A percentile compares a stretch with the other conserved stretches of the same genome.
Conservation (phyloP, 1,140 invertebrate genomes). For the Meloidogyne floridensis region DNA sequence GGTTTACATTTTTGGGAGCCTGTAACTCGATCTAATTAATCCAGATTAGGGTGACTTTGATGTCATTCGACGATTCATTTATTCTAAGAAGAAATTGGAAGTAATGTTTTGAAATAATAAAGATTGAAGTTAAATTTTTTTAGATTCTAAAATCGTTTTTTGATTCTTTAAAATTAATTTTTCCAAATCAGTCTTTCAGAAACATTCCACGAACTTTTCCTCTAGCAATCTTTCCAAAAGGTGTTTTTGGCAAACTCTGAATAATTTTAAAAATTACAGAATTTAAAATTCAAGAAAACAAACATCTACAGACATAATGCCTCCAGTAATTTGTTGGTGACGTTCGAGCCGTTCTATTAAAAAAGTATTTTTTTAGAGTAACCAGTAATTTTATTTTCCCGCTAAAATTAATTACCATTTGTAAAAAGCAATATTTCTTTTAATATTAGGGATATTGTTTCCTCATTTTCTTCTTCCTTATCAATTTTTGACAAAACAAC, state of each 20-base stretch:
- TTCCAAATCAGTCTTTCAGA: not conserved
- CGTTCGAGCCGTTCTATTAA: not conserved
- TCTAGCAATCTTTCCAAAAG: conserved; percentile 17
- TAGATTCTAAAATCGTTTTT: too few relatives aligned
- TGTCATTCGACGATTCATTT: too few relatives aligned
- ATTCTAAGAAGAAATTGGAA: too few relatives aligned
- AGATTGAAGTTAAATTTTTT: too few relatives aligned
- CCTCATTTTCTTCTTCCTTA: conserved; percentile 15
- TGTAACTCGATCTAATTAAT: too few relatives aligned
- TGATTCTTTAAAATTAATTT: not conserved
- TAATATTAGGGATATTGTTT: not conserved
- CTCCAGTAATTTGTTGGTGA: not conserved
- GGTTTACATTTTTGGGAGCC: too few relatives aligned
- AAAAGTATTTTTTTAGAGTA: not conserved
- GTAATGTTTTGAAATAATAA: too few relatives aligned
- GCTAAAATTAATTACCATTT: not conserved
- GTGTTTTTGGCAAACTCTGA: conserved; percentile 17
- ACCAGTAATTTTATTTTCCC: too few relatives aligned
- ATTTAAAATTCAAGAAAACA: not conserved
- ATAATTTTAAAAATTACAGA: not conserved
- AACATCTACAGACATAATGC: not conserved
- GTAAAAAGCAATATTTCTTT: not conserved
- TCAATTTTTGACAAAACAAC: conserved; percentile 70
- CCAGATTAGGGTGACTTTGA: too few relatives aligned
- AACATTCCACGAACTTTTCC: not conserved